A percentile compares a stretch with the other conserved stretches of the same genome.
Evolutionary conservation across 1,140 invertebrate species (phyloP).

Genomic region (Euglossa dilemma): DNA sequence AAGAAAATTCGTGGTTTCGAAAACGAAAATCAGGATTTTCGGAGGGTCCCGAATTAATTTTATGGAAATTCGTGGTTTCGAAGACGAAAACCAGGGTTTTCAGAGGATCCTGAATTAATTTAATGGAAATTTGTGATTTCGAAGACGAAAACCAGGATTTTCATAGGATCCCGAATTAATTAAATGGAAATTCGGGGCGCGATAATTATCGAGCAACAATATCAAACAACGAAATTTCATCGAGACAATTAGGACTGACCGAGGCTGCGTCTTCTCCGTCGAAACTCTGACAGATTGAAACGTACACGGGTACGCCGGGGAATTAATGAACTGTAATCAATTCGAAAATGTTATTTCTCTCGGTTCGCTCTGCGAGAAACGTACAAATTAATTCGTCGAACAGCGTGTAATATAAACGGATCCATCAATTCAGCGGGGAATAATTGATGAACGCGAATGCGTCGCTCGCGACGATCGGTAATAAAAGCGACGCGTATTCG

Average conservation of each 20-base stretch:
- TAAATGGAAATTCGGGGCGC: too few species aligned
- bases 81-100: too few species aligned
- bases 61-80: too few species aligned
- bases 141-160: too few species aligned
- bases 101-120: too few species aligned
- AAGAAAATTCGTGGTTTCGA: too few species aligned
- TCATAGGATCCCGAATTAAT: too few species aligned
- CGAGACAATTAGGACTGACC: neutral
- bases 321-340: neutral
- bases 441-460: neutral
- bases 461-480: too few species aligned
- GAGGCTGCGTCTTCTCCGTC: neutral
- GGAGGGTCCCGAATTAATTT: too few species aligned
- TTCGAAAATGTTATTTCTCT: neutral
- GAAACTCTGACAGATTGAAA: neutral
- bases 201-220: neutral
- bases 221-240: neutral
- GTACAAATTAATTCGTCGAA: conserved; percentile 5
- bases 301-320: neutral
- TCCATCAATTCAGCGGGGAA: conserved; percentile 1
- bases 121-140: too few species aligned
- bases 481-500: neutral
- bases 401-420: neutral
- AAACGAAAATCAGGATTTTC: too few species aligned
- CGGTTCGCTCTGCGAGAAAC: neutral